These are phyloP conservation scores for Solea solea DNA, from an alignment of 2,113 vertebrate genomes.

Conservation along the genomic window DNA sequence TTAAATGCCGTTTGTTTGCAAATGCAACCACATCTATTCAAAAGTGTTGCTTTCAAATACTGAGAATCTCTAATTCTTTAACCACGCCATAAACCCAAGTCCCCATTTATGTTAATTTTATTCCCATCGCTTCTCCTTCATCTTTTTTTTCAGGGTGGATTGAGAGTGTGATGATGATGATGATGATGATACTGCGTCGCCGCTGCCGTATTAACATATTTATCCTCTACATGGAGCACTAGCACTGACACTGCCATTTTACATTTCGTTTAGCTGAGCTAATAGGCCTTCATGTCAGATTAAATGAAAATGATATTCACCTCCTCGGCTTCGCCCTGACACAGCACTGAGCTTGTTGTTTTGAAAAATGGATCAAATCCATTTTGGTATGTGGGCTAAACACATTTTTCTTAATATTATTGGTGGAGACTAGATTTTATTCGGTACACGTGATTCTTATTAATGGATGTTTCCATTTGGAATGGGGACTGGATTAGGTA, in stretches of 20 bases:
- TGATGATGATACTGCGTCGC: slow-evolving; percentile 35
- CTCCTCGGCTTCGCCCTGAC: slow-evolving; percentile 29
- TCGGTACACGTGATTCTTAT: not conserved
- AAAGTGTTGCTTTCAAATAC: not conserved
- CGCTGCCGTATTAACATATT: slow-evolving; percentile 47
- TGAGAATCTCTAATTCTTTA: slow-evolving; percentile 14
- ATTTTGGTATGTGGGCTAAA: not conserved
- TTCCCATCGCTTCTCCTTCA: not conserved
- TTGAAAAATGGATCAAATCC: slow-evolving; percentile 14
- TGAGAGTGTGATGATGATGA: slow-evolving; percentile 13
- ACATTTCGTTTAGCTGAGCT: slow-evolving; percentile 50
- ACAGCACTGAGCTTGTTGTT: slow-evolving; percentile 7
- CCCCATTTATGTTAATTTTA: slow-evolving; percentile 15
- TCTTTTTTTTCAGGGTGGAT: not conserved
- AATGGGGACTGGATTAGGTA: too few species aligned
- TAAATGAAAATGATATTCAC: slow-evolving; percentile 55
- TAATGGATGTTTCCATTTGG: too few species aligned
- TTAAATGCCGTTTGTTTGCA: slow-evolving; percentile 24
- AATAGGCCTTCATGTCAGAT: slow-evolving; percentile 65
- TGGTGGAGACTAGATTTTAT: slow-evolving; percentile 1
- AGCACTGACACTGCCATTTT: slow-evolving; percentile 54
- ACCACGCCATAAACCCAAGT: slow-evolving; percentile 5
- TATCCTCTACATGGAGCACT: slow-evolving; percentile 47
- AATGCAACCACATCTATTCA: slow-evolving; percentile 20
- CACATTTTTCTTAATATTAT: slow-evolving; percentile 10